Conservation (phyloP, 2,113 vertebrate species). For the Dissostichus mawsoni region DNA sequence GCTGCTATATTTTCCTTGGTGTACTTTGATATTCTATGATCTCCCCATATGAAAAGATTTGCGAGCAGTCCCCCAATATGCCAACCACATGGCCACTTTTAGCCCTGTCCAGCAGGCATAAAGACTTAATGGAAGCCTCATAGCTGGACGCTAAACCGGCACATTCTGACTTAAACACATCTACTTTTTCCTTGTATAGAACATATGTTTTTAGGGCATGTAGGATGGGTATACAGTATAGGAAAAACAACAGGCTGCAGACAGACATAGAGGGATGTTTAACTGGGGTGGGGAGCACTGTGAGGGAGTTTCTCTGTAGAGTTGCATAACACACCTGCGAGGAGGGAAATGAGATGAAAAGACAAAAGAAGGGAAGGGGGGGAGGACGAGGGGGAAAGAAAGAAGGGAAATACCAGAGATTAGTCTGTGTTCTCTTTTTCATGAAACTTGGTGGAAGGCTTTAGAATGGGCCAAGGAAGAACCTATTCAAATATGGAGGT, state of each 20-base stretch:
- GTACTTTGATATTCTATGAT: conserved; percentile 13
- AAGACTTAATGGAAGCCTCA: conserved; percentile 57
- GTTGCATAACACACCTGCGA: conserved; percentile 67
- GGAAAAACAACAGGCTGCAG: conserved; percentile 38
- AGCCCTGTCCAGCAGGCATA: conserved; percentile 30
- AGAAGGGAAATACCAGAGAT: conserved; percentile 3
- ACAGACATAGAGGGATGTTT: conserved; percentile 36
- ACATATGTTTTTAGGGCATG: no score
- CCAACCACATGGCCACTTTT: conserved; percentile 59
- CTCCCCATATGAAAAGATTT: conserved; percentile 48
- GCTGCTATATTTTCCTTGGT: conserved; percentile 29
- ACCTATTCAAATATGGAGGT: no score
- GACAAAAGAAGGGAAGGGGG: conserved; percentile 19
- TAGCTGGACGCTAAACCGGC: conserved; percentile 29
- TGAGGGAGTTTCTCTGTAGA: conserved; percentile 31
- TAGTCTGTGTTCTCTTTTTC: background rate
- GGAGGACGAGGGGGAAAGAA: background rate
- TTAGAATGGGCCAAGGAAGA: no score
- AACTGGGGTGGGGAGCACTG: conserved; percentile 20
- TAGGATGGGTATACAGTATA: conserved; percentile 12
- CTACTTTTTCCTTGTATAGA: conserved; percentile 34
- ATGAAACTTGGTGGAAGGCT: no score
- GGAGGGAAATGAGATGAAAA: conserved; percentile 24
- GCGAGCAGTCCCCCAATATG: conserved; percentile 48
- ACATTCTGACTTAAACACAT: conserved; percentile 46